Base-by-base conservation (phyloP, 1,140 invertebrate genomes). In the Heliconius melpomene region DNA sequence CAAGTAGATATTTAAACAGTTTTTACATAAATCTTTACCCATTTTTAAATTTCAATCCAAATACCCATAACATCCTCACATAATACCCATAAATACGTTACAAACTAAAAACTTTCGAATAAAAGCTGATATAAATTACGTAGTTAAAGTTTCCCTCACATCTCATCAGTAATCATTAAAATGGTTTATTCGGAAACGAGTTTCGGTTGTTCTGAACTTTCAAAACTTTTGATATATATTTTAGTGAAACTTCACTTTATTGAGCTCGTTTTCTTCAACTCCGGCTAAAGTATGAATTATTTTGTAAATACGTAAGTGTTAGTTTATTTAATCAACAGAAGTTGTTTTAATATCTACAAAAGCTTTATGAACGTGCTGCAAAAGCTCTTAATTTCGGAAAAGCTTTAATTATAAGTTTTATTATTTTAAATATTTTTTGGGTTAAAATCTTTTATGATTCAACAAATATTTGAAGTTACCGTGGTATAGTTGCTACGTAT, bases 141-240 rank as follows among this genome's bases (percentile, higher is more conserved):
- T 66, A 29, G 60, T 66, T 66, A 66, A 66, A 66, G 23, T 66
- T 66, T 29, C 60, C 60, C 13, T 13, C 60, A 66, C 60, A 29
- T 66, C 60, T 66, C 60, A 66, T 66, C 60, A 66, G 60, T 66
- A 66, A 66, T 66, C 60, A 66, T 66, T 66, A 66, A 66, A 66
- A 66, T 66, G 60, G 60, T 66, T 66, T 66, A 66, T 66, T 66
- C 60, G 60, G 26, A 29, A 66, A 66, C 60, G 60, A 66, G 9
- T 29, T 66, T 66, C 60, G 9, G 60, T 66, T 66, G 60, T 66
- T 66, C 23, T 9, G 26, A 66, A 66, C 60, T 66, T 66, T 66
- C 23, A 23, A 23, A 66, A 66, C 60, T 66, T 66, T 29, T 66
- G 60, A 66, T 26, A 66, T 66, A 66, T 66, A 66, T 66, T 66